Evolutionary conservation across 1,140 invertebrate genomes (phyloP), one percentile per base, ranked within the genome.

Genomic region (Ericerus pela): DNA sequence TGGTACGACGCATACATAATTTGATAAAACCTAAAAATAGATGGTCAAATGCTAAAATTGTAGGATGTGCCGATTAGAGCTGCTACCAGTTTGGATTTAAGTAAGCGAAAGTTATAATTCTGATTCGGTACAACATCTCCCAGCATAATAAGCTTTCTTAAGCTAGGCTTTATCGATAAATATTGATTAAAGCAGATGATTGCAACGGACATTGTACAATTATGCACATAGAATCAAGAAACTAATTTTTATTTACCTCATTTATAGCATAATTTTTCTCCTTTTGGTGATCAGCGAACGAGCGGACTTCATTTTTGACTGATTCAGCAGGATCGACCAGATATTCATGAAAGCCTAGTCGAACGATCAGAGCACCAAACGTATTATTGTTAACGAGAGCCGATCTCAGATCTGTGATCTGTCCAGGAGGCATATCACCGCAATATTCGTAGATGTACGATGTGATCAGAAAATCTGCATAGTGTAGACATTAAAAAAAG

Each of bases 381-480:
- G 51, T 53, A 8, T 53, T 53, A 16, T 29, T 53, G 16, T 53
- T 53, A 5, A 53, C 51, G 11, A 53, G 27, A 5, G 51, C 3
- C 6, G 51, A 2, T 29, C 27, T 76, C 3, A 99, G 75, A 75
- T 99, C 96, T 0, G 96, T 99, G 27, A 99, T 72, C 4, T 93
- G 89, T 29, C 96, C 96, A 1, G 92, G 94, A 2, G 88, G 91
- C 72, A 94, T 90, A 64, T 90, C 80, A 28, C 87, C 73, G 0
- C 81, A 77, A 73, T 99, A 94, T 72, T 99, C 93, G 69, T 93
- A 99, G 20, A 99, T 73, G 73, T 97, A 92, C 18, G 94, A 74
- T 0, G 96, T 99, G 57, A 97, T 96, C 22, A 96, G 76, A 71
- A 96, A 97, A 72, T 97, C 93, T 77, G 67, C 37, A 67, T 58